Percentiles rank a stretch among this genome's conserved stretches.
Conservation (phyloP, 2,888 invertebrate species). For the Ellobium chinense region DNA sequence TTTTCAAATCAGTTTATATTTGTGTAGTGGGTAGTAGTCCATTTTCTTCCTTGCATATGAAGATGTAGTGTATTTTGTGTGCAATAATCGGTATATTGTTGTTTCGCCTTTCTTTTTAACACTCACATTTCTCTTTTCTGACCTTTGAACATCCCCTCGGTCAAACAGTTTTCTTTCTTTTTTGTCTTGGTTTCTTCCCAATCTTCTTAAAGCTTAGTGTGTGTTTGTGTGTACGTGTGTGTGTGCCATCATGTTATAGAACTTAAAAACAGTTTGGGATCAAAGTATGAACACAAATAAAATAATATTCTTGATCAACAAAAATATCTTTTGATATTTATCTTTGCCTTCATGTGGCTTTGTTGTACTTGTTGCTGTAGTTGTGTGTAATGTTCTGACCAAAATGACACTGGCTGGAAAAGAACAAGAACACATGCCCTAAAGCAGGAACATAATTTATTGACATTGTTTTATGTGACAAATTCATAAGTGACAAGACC, state of each 20-base stretch:
- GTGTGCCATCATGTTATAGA: constrained; percentile 44
- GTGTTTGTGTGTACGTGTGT: constrained; percentile 43
- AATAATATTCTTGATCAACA: constrained; percentile 19
- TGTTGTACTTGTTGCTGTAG: too few relatives aligned
- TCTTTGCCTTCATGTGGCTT: too few relatives aligned
- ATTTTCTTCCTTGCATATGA: neutral
- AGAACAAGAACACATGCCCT: too few relatives aligned
- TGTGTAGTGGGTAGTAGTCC: neutral
- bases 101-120: neutral
- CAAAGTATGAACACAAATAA: constrained; percentile 44
- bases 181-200: neutral
- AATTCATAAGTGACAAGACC: too few relatives aligned
- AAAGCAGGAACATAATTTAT: too few relatives aligned
- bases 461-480: too few relatives aligned
- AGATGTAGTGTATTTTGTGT: neutral
- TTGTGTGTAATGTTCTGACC: too few relatives aligned
- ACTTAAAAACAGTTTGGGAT: constrained; percentile 42
- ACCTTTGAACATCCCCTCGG: too few relatives aligned
- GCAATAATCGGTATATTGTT: neutral
- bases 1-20: neutral
- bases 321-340: too few relatives aligned
- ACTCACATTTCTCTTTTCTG: neutral
- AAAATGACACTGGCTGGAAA: too few relatives aligned
- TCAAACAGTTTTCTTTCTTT: neutral
- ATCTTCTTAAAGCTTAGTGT: constrained; percentile 20